Conservation (phyloP, 2,888 invertebrate species). For the Zaprionus lineosus region DNA sequence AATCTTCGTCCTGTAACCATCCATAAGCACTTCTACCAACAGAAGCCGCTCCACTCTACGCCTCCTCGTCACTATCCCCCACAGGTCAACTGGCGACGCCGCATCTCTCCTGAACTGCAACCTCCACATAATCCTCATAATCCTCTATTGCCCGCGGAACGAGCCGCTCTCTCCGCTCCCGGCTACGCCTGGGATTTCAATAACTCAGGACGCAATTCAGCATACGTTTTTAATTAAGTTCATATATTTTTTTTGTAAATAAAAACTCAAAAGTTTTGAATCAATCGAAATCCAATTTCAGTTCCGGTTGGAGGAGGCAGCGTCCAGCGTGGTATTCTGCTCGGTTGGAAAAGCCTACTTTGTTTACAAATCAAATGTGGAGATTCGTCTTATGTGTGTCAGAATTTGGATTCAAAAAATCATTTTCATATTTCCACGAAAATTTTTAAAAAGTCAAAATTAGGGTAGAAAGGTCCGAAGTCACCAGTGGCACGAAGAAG, state of each 20-base stretch:
- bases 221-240: neutral
- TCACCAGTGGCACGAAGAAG: neutral
- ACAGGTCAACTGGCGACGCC: constrained; percentile 44
- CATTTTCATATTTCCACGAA: too few relatives aligned
- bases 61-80: constrained; percentile 47
- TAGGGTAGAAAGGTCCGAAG: neutral
- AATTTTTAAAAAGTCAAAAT: too few relatives aligned
- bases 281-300: too few relatives aligned
- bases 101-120: neutral
- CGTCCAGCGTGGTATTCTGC: too few relatives aligned
- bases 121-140: constrained; percentile 55
- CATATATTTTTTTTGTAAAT: neutral
- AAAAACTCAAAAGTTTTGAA: too few relatives aligned
- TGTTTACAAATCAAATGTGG: too few relatives aligned
- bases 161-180: constrained; percentile 21
- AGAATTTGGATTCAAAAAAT: too few relatives aligned
- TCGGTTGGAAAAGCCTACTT: too few relatives aligned
- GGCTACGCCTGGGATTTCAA: constrained; percentile 4
- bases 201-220: too few relatives aligned
- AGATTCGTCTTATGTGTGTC: too few relatives aligned
- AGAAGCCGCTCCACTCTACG: constrained; percentile 53
- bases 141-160: constrained; percentile 48
- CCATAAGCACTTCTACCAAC: constrained; percentile 78
- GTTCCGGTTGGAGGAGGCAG: too few relatives aligned
- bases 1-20: constrained; percentile 77